phyloP scores from a whole-genome alignment of 2,113 vertebrate genomes.

The Petromus typicus region DNA sequence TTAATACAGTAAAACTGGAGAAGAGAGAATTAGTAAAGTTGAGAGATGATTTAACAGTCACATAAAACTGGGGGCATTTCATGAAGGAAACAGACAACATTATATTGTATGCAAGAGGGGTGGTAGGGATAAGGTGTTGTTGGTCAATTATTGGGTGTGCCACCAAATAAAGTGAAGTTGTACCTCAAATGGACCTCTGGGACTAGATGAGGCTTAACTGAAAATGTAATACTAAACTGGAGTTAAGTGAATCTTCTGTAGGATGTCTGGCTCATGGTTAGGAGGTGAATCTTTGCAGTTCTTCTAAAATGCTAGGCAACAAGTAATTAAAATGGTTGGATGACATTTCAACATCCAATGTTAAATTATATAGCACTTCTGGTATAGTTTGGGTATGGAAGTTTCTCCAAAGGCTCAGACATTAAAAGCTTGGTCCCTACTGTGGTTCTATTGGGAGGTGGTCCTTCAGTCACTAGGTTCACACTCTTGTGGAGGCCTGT shows the following conservation, averaged over 20 bases:
- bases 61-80: neutral
- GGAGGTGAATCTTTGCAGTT: neutral
- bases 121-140: neutral
- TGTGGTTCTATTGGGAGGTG: neutral
- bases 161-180: neutral
- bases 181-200: neutral
- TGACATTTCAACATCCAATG: neutral
- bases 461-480: neutral
- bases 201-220: neutral
- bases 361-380: neutral
- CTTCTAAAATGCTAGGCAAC: neutral
- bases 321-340: neutral
- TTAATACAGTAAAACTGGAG: neutral
- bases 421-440: neutral
- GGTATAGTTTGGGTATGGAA: neutral
- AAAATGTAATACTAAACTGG: neutral
- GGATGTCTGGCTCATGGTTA: neutral
- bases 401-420: neutral
- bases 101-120: accelerated
- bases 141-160: neutral
- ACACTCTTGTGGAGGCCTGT: neutral
- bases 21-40: neutral
- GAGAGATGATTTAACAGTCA: neutral
- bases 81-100: neutral
- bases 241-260: neutral